Percentiles rank a stretch among this genome's conserved stretches.
These are phyloP conservation scores for Alsophila aescularia DNA, from an alignment of 2,888 invertebrate genomes.

Conservation along the genomic window DNA sequence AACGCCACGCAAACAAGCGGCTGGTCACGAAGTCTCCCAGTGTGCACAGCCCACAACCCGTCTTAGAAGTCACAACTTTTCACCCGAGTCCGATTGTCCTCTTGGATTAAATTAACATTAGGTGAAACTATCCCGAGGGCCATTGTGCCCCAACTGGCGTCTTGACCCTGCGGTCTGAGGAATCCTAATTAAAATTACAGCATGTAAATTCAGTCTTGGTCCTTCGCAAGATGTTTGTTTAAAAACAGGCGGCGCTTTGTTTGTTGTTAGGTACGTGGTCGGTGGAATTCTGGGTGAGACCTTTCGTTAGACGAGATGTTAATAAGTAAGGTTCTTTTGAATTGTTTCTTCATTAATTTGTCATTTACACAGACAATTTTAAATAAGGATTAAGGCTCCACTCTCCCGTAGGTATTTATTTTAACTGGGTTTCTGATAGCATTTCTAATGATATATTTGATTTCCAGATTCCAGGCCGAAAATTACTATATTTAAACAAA, in stretches of 20 bases:
- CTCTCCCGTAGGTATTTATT: too few species aligned
- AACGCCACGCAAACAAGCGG: background rate
- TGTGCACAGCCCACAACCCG: conserved; percentile 53
- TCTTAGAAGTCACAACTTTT: conserved; percentile 73
- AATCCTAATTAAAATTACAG: conserved; percentile 82
- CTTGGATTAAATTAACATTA: conserved; percentile 84
- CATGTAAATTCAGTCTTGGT: conserved; percentile 76
- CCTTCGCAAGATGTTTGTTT: conserved; percentile 63
- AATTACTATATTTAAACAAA: too few species aligned
- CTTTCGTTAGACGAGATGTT: background rate
- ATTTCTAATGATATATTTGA: too few species aligned
- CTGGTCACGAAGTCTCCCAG: conserved; percentile 40
- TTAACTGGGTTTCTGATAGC: too few species aligned
- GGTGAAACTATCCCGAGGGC: conserved; percentile 71
- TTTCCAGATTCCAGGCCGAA: too few species aligned
- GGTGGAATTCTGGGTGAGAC: conserved; percentile 7
- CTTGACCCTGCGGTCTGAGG: conserved; percentile 65
- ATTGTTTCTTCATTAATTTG: background rate
- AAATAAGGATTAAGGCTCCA: too few species aligned
- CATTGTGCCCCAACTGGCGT: conserved; percentile 59
- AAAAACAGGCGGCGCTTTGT: conserved; percentile 50
- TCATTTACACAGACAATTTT: too few species aligned
- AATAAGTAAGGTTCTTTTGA: background rate
- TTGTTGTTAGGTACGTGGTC: conserved; percentile 16
- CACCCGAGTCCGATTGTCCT: conserved; percentile 64